Percentiles rank a stretch among this genome's conserved stretches.
phyloP scores from a whole-genome alignment of 2,113 vertebrate species.

The Carassius carassius region DNA sequence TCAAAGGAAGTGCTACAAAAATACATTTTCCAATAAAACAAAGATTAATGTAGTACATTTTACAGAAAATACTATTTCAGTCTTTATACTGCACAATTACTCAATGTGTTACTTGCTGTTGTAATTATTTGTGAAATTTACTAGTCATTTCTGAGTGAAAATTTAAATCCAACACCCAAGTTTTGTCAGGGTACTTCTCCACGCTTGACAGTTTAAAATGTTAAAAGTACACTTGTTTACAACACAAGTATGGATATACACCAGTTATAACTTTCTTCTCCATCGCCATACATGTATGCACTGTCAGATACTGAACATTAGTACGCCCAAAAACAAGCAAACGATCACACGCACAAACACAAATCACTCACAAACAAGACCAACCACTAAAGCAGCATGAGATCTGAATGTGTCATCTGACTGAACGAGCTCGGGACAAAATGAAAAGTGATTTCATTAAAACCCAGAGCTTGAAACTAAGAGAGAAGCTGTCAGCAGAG shows the following conservation, averaged over 20 bases:
- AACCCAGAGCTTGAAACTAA: slow-evolving; percentile 30
- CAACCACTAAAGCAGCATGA: background rate
- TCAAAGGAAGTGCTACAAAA: slow-evolving; percentile 65
- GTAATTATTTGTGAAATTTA: background rate
- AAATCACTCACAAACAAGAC: background rate
- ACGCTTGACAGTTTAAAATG: background rate
- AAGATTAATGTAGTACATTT: background rate
- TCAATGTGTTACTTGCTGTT: background rate
- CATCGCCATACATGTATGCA: background rate
- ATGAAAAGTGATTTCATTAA: slow-evolving; percentile 37
- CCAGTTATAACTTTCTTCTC: background rate
- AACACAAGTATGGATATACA: background rate
- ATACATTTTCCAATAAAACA: background rate
- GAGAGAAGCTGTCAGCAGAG: slow-evolving; percentile 58
- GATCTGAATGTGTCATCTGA: slow-evolving; percentile 9
- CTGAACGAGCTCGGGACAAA: slow-evolving; percentile 16
- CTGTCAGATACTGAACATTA: background rate
- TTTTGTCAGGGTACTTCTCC: background rate
- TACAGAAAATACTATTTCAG: background rate
- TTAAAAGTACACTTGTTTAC: background rate
- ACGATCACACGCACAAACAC: background rate
- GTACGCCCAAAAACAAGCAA: background rate
- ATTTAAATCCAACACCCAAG: background rate
- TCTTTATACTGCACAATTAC: background rate
- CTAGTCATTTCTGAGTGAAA: no score